phyloP scores from a whole-genome alignment of 2,888 invertebrate genomes.

The Ligdia adustata region DNA sequence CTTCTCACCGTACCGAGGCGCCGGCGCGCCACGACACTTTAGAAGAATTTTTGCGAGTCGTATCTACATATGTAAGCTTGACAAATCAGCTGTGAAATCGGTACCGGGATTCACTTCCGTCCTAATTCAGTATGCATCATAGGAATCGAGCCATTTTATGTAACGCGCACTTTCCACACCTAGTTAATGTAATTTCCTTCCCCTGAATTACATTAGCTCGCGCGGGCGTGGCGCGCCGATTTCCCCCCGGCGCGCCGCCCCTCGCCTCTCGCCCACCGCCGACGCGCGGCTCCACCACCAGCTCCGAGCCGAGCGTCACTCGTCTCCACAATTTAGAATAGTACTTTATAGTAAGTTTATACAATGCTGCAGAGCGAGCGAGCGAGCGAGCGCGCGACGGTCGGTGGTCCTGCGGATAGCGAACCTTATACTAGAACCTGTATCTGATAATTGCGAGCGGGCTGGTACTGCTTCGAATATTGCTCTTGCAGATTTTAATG shows the following conservation, averaged over 20 bases:
- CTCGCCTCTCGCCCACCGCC: constrained; percentile 29
- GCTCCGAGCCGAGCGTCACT: neutral
- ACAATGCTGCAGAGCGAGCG: constrained; percentile 14
- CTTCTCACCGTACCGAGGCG: constrained; percentile 75
- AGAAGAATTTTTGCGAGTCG: constrained; percentile 78
- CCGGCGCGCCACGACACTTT: constrained; percentile 66
- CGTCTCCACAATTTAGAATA: constrained; percentile 5
- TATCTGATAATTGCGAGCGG: constrained; percentile 63
- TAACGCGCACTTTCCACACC: constrained; percentile 78
- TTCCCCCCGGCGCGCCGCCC: constrained; percentile 42
- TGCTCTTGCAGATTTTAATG: constrained; percentile 68
- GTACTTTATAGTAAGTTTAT: constrained; percentile 20
- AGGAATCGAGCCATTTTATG: constrained; percentile 84
- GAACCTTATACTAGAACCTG: constrained; percentile 34
- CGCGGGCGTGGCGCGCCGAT: constrained; percentile 41
- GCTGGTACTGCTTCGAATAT: constrained; percentile 78
- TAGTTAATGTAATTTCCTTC: constrained; percentile 78
- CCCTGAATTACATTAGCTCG: constrained; percentile 74
- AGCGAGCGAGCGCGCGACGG: constrained; percentile 6
- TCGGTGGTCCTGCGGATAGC: constrained; percentile 31
- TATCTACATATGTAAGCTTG: constrained; percentile 81
- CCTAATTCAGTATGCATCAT: constrained; percentile 83
- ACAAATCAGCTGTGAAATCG: constrained; percentile 82
- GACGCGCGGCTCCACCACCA: neutral
- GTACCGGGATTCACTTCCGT: constrained; percentile 84